Base-by-base conservation (phyloP, 2,797 vertebrate species). In the Tarsius wallacei region DNA sequence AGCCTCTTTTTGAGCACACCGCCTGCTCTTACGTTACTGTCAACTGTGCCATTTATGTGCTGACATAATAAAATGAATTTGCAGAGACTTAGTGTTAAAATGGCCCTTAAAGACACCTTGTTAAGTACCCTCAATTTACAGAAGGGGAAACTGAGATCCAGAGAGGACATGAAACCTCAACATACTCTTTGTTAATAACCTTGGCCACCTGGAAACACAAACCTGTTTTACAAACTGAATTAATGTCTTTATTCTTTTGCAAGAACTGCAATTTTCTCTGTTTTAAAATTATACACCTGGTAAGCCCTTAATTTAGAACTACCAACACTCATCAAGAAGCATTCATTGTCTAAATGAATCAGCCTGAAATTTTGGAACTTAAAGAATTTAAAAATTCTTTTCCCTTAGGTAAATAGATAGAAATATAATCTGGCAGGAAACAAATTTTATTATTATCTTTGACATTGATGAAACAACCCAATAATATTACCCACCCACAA, bases 341-440 rank as follows among this genome's bases (percentile, higher is more conserved):
- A 42, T 5, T 91, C 66, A 73, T 19, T 74, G 49, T 80, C 26
- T 78, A 80, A 83, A 74, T 36, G 57, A 68, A 55, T 53, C 68
- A 2, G 42, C 74, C 82, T 63, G 71, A 87, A 33, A 84, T 42
- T 91, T 83, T 28, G 28, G 49, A 92, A 66, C 4, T 33, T 59
- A 47, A 59, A 76, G 77, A 66, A 14, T 89, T 91, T 22, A 88
- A 63, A 86, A 84, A 47, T 42, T 91, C 7, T 66, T 91, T 49
- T 63, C 24, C 42, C 86, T 61, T 42, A 53, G n/a, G 49, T n/a
- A 55, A 55, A 80, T 63, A 78, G 33, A 28, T 31, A 70, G 55
- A 86, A 47, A 88, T 49, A 24, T 14, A 42, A 47, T 21, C 51
- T 57, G 31, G 70, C 16, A 82, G 63, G 76, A 63, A 80, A 55